These are phyloP conservation scores for Selene dorsalis DNA, from an alignment of 2,797 vertebrate genomes.

Conservation along the genomic window DNA sequence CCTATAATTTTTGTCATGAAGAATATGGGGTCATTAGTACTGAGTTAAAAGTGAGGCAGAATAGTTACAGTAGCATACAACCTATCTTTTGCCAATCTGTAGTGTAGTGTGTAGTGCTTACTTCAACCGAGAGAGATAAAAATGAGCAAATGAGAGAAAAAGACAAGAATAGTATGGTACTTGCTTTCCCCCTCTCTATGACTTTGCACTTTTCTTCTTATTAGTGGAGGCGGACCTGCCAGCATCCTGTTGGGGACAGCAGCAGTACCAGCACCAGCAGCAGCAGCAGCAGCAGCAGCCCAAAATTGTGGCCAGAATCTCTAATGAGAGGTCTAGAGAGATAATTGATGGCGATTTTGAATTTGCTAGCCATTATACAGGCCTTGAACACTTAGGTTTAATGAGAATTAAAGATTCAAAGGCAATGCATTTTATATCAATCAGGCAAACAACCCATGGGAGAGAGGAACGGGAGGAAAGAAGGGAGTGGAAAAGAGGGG, in stretches of 20 bases:
- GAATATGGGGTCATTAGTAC: neutral
- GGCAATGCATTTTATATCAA: slow-evolving; percentile 78
- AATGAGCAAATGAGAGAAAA: slow-evolving; percentile 39
- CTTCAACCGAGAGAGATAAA: slow-evolving; percentile 25
- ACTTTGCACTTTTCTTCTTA: slow-evolving; percentile 81
- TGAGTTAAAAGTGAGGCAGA: neutral
- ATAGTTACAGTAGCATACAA: slow-evolving; percentile 2
- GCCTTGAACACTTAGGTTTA: slow-evolving; percentile 64
- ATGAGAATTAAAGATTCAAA: slow-evolving; percentile 81
- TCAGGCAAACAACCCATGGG: slow-evolving; percentile 67
- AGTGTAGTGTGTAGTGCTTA: slow-evolving; percentile 15
- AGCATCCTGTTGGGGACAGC: slow-evolving; percentile 62
- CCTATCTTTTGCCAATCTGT: neutral
- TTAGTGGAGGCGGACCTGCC: slow-evolving; percentile 65
- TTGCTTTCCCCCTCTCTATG: slow-evolving; percentile 57
- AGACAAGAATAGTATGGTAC: slow-evolving; percentile 20
- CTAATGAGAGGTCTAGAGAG: slow-evolving; percentile 74
- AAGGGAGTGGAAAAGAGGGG: neutral
- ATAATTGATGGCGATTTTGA: slow-evolving; percentile 77
- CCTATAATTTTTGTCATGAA: neutral
- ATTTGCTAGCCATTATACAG: slow-evolving; percentile 63
- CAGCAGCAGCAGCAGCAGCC: slow-evolving; percentile 46
- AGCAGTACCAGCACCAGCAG: slow-evolving; percentile 43
- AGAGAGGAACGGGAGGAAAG: slow-evolving; percentile 16
- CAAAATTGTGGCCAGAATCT: slow-evolving; percentile 73